Percentiles rank a stretch among this genome's conserved stretches.
These are phyloP conservation scores for Hypolimnas misippus DNA, from an alignment of 2,888 invertebrate genomes.

Conservation along the genomic window DNA sequence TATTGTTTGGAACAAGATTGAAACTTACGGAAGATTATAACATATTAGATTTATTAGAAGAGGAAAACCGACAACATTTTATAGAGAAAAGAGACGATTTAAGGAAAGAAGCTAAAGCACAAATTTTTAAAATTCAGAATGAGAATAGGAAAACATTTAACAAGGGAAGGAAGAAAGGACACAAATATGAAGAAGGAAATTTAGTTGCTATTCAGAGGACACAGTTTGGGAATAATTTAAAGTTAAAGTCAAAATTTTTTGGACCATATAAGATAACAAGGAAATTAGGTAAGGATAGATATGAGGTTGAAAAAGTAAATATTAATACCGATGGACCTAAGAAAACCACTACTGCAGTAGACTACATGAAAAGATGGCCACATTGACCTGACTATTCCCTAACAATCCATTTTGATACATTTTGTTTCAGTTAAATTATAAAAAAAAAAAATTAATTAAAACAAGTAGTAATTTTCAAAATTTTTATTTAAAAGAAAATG, in stretches of 20 bases:
- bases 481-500: too few relatives aligned
- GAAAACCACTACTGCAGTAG: slow-evolving; percentile 14
- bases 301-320: slow-evolving; percentile 37
- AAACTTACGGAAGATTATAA: slow-evolving; percentile 39
- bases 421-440: too few relatives aligned
- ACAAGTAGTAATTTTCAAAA: too few relatives aligned
- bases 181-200: slow-evolving; percentile 40
- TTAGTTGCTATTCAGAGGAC: slow-evolving; percentile 47
- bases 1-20: slow-evolving; percentile 40
- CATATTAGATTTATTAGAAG: slow-evolving; percentile 37
- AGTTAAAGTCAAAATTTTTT: slow-evolving; percentile 42
- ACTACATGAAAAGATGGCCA: slow-evolving; percentile 37
- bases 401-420: too few relatives aligned
- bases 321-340: slow-evolving; percentile 22
- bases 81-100: slow-evolving; percentile 22
- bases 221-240: slow-evolving; percentile 39
- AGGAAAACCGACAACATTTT: slow-evolving; percentile 35
- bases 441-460: too few relatives aligned
- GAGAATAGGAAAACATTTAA: slow-evolving; percentile 40
- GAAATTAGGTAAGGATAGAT: slow-evolving; percentile 38
- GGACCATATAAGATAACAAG: slow-evolving; percentile 42
- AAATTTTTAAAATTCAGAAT: slow-evolving; percentile 33
- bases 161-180: slow-evolving; percentile 40
- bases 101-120: slow-evolving; percentile 26
- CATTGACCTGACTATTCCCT: neutral